phyloP scores from a whole-genome alignment of 2,888 invertebrate genomes.

The Cephus runcator region DNA sequence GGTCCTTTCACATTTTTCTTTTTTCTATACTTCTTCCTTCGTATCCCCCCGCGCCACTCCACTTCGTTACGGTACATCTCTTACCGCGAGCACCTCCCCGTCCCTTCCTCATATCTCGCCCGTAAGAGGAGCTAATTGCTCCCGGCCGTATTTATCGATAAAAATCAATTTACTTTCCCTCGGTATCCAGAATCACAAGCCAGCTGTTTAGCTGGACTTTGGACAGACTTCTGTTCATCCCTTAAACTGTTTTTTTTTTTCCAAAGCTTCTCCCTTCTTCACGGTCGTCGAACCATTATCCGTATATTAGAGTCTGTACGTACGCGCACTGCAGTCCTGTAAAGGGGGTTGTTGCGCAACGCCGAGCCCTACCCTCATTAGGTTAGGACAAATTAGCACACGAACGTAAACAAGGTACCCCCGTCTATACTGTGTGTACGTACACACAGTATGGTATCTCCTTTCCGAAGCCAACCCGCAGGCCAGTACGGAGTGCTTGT shows the following conservation, averaged over 20 bases:
- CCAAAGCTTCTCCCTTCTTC: background rate
- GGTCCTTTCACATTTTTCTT: background rate
- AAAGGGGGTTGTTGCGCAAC: background rate
- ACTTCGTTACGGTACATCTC: background rate
- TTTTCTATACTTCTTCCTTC: slow-evolving; percentile 8
- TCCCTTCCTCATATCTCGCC: no score
- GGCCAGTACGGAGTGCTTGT: background rate
- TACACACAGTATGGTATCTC: background rate
- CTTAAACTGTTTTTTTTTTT: background rate
- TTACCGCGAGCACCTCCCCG: background rate
- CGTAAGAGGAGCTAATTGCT: slow-evolving; percentile 37
- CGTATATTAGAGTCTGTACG: background rate
- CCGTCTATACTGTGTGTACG: slow-evolving; percentile 12
- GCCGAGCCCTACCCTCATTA: slow-evolving; percentile 41
- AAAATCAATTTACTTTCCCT: background rate
- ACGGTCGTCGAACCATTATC: background rate
- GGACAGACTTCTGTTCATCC: background rate
- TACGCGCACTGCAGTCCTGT: background rate
- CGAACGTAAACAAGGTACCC: slow-evolving; percentile 47
- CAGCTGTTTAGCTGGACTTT: background rate
- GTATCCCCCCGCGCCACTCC: slow-evolving; percentile 12
- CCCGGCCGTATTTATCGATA: background rate
- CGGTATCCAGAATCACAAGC: background rate
- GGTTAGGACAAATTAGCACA: slow-evolving; percentile 59
- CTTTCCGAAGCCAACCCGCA: slow-evolving; percentile 11